Percentiles rank a stretch among this genome's conserved stretches.
phyloP scores from a whole-genome alignment of 2,797 vertebrate species.

The Phoeniculus purpureus region DNA sequence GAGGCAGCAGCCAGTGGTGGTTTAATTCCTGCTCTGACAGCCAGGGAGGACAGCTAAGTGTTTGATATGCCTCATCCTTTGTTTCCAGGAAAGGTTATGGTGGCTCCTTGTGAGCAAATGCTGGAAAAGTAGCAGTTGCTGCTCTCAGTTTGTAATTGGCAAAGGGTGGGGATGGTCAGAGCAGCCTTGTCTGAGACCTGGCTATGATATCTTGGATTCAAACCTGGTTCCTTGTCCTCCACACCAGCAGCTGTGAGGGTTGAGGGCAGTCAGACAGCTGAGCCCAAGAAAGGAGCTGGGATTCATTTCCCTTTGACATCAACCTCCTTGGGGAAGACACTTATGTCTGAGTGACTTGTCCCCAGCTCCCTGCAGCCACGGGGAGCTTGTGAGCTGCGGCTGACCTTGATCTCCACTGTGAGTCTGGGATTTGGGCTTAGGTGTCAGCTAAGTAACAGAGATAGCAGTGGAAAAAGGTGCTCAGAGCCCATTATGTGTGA shows the following conservation, averaged over 20 bases:
- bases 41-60: rapidly evolving
- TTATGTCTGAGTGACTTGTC: rapidly evolving
- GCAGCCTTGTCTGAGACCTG: rapidly evolving
- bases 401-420: rapidly evolving
- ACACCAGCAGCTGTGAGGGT: rapidly evolving
- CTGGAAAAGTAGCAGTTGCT: neutral
- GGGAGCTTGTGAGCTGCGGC: neutral
- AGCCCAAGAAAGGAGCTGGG: neutral
- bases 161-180: neutral
- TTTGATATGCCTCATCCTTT: neutral
- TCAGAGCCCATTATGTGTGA: neutral
- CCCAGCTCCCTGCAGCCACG: rapidly evolving
- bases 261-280: neutral
- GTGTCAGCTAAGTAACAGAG: neutral
- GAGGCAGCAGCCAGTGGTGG: neutral
- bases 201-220: neutral
- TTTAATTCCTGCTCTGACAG: neutral
- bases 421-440: neutral
- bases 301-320: neutral
- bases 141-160: rapidly evolving
- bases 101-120: rapidly evolving
- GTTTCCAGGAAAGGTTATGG: neutral
- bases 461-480: neutral
- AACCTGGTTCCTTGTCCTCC: neutral
- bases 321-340: neutral